Base-by-base conservation (phyloP, 2,113 vertebrate genomes). In the Cavia aperea region DNA sequence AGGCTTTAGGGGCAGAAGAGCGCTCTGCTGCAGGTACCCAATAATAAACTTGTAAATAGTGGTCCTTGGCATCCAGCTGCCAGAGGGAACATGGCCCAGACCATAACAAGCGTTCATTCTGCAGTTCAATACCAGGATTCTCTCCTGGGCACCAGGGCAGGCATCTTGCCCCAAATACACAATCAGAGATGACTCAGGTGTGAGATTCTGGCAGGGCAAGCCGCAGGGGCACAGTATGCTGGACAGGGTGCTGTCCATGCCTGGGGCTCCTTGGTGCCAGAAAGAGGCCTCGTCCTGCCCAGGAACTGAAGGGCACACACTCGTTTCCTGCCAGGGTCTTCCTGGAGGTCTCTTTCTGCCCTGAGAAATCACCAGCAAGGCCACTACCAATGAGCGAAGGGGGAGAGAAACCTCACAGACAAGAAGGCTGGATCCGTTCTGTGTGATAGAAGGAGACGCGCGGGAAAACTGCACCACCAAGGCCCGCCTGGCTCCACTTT, bases 361-460 rank as follows among this genome's bases (percentile, higher is more conserved):
- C 43, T 51, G 36, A 90, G 84, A 88, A 93, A 92, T 24, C 62
- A 58, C 29, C 58, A 75, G 46, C 23, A 73, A 89, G 68, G 85
- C 23, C 5, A 81, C 72, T 60, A 39, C 58, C 13, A 8, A 56
- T 33, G 24, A 86, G 19, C 33, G 36, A 88, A 87, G 82, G 54
- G 26, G 54, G 81, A 92, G 85, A 93, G 83, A 89, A 93, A 91
- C 89, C 92, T 93, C 79, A 19, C 2, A 8, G 89, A 88, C 75
- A 83, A 83, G 79, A 84, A 49, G 85, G 65, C 77, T 94, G 90
- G 90, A 89, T 84, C 92, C 86, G 95, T 93, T 89, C 86, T 66
- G 79, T 82, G 75, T 93, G 94, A 93, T 91, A 93, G 81, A 85
- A 95, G 91, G 86, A 94, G 79, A 97, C 82, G 86, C 81, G 66